Conservation (phyloP, 1,140 invertebrate species). For the Whitmania pigra region DNA sequence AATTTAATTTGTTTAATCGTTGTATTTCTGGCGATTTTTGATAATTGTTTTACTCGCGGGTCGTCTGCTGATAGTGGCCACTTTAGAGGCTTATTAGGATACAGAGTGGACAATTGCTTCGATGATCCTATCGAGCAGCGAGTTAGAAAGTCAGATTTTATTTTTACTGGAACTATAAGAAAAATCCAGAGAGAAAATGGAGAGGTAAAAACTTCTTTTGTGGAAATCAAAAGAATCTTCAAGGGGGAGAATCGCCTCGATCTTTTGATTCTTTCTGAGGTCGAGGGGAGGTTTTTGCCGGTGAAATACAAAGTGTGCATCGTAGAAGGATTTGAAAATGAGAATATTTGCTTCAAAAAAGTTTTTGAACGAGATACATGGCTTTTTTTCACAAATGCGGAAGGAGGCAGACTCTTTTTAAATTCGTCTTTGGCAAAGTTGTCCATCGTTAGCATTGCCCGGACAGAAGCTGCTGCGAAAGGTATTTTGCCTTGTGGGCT, state of each 20-base stretch:
- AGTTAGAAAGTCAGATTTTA: neutral
- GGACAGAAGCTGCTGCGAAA: neutral
- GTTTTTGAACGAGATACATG: neutral
- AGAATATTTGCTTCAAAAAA: neutral
- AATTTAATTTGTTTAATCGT: too few relatives aligned
- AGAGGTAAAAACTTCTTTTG: neutral
- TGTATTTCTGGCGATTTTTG: too few relatives aligned
- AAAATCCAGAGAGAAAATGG: conserved; percentile 2
- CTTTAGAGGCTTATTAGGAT: too few relatives aligned
- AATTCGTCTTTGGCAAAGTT: neutral
- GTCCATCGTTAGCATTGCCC: neutral
- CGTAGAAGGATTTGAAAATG: neutral
- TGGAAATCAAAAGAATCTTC: conserved; percentile 9
- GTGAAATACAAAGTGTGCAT: neutral
- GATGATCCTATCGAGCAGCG: neutral
- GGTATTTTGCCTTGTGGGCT: neutral
- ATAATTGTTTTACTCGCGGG: too few relatives aligned
- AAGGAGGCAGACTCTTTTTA: neutral
- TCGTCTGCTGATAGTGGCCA: too few relatives aligned
- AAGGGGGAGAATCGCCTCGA: neutral
- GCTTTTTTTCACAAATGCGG: conserved; percentile 7
- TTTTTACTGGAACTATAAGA: conserved; percentile 13
- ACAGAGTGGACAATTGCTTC: neutral
- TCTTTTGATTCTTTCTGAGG: conserved; percentile 7
- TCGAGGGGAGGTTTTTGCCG: conserved; percentile 6